These are phyloP conservation scores for Danio aesculapii DNA, from an alignment of 2,797 vertebrate genomes.

Conservation along the genomic window DNA sequence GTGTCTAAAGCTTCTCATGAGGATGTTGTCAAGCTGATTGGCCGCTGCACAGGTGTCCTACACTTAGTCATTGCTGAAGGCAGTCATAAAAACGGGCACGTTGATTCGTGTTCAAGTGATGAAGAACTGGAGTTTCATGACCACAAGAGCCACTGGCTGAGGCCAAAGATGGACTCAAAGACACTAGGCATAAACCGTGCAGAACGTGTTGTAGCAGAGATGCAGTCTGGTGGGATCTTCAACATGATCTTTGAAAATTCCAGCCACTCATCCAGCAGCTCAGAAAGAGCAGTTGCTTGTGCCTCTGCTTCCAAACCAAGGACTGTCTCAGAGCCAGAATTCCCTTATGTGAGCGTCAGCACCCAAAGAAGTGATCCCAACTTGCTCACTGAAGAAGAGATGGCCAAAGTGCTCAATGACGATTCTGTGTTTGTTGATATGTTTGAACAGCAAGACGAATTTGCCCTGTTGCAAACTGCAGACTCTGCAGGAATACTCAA, in stretches of 20 bases:
- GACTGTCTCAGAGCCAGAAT: conserved; percentile 83
- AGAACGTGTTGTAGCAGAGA: conserved; percentile 93
- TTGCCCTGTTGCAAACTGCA: conserved; percentile 74
- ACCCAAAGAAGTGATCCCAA: conserved; percentile 72
- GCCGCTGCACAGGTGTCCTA: conserved; percentile 92
- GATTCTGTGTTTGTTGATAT: conserved; percentile 86
- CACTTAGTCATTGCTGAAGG: conserved; percentile 90
- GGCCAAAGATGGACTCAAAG: conserved; percentile 90
- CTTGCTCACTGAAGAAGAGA: conserved; percentile 86
- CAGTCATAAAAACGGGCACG: conserved; percentile 67
- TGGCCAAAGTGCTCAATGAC: conserved; percentile 79
- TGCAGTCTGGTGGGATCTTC: conserved; percentile 96
- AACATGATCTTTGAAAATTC: conserved; percentile 97
- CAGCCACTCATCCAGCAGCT: conserved; percentile 80
- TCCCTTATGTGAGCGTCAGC: conserved; percentile 68
- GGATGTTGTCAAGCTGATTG: conserved; percentile 96
- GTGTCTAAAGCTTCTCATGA: conserved; percentile 95
- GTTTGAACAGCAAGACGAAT: conserved; percentile 77
- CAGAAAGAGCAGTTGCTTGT: conserved; percentile 76
- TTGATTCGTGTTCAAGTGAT: conserved; percentile 93
- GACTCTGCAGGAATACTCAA: conserved; percentile 88
- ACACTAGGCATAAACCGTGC: conserved; percentile 94
- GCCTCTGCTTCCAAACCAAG: conserved; percentile 65
- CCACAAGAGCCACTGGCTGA: conserved; percentile 83
- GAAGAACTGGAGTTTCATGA: conserved; percentile 88